A percentile compares a stretch with the other conserved stretches of the same genome.
Evolutionary conservation across 2,113 vertebrate genomes (phyloP).

Genomic region (Limanda limanda): DNA sequence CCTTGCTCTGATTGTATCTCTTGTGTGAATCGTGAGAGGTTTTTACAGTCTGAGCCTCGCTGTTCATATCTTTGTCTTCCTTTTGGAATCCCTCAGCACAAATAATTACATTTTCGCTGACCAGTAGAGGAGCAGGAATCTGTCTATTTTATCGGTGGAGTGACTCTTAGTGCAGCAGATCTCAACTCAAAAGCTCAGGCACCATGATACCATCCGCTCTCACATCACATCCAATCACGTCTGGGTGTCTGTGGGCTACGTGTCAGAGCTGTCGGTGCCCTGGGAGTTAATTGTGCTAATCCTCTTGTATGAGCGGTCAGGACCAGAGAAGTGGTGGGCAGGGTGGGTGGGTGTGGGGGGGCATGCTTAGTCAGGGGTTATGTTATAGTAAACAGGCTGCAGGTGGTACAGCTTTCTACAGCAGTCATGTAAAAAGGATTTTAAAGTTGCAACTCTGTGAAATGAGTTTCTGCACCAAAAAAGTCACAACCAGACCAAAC

Average conservation of each 20-base stretch:
- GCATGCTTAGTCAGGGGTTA: conserved; percentile 25
- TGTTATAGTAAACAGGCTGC: conserved; percentile 15
- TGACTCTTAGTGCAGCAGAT: not conserved
- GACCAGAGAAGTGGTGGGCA: conserved; percentile 6
- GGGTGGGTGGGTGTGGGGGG: not conserved
- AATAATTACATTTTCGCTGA: conserved; percentile 2
- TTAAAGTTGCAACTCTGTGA: conserved; percentile 1
- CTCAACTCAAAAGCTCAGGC: conserved; percentile 1
- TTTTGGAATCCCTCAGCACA: not conserved
- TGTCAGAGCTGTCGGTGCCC: conserved; percentile 37
- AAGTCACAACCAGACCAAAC: not conserved
- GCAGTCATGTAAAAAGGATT: not conserved
- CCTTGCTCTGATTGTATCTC: conserved; percentile 28
- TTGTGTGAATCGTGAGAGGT: not conserved
- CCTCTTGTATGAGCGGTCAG: conserved; percentile 34
- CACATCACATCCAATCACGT: conserved; percentile 34
- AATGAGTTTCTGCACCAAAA: not conserved
- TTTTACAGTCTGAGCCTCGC: not conserved
- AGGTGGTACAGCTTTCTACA: conserved; percentile 1
- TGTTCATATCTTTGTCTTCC: conserved; percentile 24
- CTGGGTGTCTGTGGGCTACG: conserved; percentile 43
- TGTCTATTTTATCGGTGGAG: conserved; percentile 20
- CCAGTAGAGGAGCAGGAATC: conserved; percentile 4
- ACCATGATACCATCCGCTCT: conserved; percentile 45
- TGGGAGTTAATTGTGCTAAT: conserved; percentile 38